Conservation (phyloP, 2,797 vertebrate species). For the Pachyuromys duprasi region DNA sequence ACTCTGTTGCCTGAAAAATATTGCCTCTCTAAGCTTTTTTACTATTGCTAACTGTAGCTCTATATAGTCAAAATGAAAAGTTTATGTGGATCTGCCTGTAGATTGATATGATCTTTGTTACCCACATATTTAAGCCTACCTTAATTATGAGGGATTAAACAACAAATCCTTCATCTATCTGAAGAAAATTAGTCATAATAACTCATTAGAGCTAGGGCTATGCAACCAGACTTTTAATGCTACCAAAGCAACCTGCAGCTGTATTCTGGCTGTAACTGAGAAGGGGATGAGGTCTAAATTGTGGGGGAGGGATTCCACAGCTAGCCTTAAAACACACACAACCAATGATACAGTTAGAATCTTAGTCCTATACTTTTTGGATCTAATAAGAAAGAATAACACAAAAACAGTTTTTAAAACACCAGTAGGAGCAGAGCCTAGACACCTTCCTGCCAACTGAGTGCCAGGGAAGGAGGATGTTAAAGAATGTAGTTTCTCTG, state of each 20-base stretch:
- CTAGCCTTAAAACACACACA: not conserved
- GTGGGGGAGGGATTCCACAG: not conserved
- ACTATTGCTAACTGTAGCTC: not conserved
- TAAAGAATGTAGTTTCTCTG: not conserved
- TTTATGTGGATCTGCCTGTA: not conserved
- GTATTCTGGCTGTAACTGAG: not conserved
- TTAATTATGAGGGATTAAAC: constrained; percentile 8
- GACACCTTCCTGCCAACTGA: not conserved
- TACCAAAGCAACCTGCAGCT: not conserved
- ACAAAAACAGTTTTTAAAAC: constrained; percentile 27
- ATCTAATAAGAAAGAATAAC: not conserved
- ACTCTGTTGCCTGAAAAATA: not conserved
- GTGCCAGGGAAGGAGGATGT: not conserved
- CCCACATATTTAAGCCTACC: constrained; percentile 23
- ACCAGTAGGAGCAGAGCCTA: not conserved
- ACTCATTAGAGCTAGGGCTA: not conserved
- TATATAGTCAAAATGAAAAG: constrained; percentile 45
- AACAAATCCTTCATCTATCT: not conserved
- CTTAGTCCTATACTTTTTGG: not conserved
- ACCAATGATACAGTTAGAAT: not conserved
- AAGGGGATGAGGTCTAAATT: not conserved
- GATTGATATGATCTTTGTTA: not conserved
- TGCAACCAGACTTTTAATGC: not conserved
- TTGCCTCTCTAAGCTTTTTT: not conserved
- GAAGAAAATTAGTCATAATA: constrained; percentile 7